phyloP scores from a whole-genome alignment of 1,140 invertebrate genomes.

The Pinna nobilis region DNA sequence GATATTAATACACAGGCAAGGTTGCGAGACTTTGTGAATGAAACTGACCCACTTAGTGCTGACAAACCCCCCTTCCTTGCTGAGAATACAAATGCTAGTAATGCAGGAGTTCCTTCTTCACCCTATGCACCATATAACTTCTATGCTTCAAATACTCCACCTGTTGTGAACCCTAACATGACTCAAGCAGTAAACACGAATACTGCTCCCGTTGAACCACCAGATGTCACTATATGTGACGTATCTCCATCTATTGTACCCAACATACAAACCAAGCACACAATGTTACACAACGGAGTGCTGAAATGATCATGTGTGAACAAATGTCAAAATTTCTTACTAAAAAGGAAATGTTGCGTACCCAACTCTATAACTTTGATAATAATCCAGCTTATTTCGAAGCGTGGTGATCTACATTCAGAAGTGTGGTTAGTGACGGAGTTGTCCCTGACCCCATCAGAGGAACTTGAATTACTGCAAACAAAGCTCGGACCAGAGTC shows the following conservation, averaged over 20 bases:
- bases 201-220: neutral
- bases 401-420: conserved; percentile 2
- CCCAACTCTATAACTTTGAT: conserved; percentile 1
- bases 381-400: conserved; percentile 1
- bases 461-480: conserved; percentile 45
- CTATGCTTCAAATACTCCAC: neutral
- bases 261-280: neutral
- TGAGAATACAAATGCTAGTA: neutral
- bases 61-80: neutral
- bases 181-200: neutral
- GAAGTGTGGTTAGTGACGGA: conserved; percentile 21
- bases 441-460: conserved; percentile 9
- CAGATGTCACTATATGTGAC: neutral
- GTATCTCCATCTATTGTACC: too few species aligned
- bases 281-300: neutral
- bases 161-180: neutral
- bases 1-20: neutral
- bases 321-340: conserved; percentile 11
- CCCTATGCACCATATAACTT: neutral
- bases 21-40: neutral
- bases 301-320: conserved; percentile 1
- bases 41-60: conserved; percentile 2
- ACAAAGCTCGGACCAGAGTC: conserved; percentile 35
- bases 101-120: neutral
- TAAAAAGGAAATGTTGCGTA: conserved; percentile 16